phyloP scores from a whole-genome alignment of 2,797 vertebrate species.

The Sarcoramphus papa region DNA sequence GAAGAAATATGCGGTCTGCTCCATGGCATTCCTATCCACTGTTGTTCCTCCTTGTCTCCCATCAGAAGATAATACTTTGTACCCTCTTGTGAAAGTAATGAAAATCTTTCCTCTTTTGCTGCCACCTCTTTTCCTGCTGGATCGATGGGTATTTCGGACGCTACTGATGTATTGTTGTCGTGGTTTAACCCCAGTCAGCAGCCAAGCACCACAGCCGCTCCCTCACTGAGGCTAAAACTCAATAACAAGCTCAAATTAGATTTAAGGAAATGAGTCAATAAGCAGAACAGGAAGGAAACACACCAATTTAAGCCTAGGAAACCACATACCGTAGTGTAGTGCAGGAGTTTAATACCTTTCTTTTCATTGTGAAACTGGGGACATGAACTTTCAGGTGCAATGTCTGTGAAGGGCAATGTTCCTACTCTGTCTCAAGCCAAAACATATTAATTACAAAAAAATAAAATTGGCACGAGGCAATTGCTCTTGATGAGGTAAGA shows the following conservation, averaged over 20 bases:
- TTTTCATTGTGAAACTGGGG: background rate
- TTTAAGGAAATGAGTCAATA: slow-evolving; percentile 1
- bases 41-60: background rate
- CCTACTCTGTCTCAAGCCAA: background rate
- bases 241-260: background rate
- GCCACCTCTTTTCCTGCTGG: background rate
- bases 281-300: background rate
- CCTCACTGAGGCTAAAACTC: background rate
- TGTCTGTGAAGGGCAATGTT: background rate
- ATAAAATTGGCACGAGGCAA: background rate
- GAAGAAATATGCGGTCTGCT: background rate
- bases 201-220: too few relatives aligned
- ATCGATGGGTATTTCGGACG: background rate
- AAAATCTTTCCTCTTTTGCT: background rate
- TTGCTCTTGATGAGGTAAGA: background rate
- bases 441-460: background rate
- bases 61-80: background rate
- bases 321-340: background rate
- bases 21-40: background rate
- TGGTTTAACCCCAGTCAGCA: too few relatives aligned
- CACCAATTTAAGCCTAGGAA: background rate
- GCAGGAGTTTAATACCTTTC: background rate
- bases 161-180: background rate
- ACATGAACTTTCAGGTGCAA: background rate
- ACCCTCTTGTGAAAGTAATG: background rate